These are phyloP conservation scores for Hirudo medicinalis DNA, from an alignment of 1,140 invertebrate species.

Conservation along the genomic window DNA sequence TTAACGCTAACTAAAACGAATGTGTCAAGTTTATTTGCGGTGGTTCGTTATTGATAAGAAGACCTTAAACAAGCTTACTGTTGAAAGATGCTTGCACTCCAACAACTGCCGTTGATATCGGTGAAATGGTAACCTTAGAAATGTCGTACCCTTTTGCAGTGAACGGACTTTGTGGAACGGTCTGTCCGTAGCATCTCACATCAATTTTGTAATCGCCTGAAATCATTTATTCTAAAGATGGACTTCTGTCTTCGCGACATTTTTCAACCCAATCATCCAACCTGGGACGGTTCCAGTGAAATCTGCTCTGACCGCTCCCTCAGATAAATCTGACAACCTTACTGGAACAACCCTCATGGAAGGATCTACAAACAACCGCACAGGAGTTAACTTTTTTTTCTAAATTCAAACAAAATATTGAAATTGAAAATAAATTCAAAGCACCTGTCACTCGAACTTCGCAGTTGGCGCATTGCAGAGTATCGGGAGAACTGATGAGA, in stretches of 20 bases:
- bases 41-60: not conserved
- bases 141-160: slow-evolving; percentile 78
- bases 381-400: not conserved
- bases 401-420: not conserved
- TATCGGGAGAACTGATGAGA: not conserved
- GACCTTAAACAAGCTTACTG: slow-evolving; percentile 5
- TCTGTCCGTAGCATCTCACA: slow-evolving; percentile 77
- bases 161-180: slow-evolving; percentile 79
- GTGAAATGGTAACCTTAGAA: slow-evolving; percentile 73
- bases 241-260: slow-evolving; percentile 8
- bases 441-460: slow-evolving; percentile 1
- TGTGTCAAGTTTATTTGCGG: not conserved
- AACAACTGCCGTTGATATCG: slow-evolving; percentile 68
- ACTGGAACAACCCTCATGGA: not conserved
- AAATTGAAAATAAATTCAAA: not conserved
- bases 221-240: slow-evolving; percentile 1
- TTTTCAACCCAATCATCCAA: slow-evolving; percentile 3
- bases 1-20: slow-evolving; percentile 78
- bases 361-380: not conserved
- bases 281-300: slow-evolving; percentile 2
- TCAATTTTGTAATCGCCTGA: slow-evolving; percentile 66
- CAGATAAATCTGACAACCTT: not conserved
- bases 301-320: not conserved
- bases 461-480: not conserved
- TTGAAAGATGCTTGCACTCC: slow-evolving; percentile 44